Conservation (phyloP, 2,888 invertebrate species). For the Cephus spinipes region DNA sequence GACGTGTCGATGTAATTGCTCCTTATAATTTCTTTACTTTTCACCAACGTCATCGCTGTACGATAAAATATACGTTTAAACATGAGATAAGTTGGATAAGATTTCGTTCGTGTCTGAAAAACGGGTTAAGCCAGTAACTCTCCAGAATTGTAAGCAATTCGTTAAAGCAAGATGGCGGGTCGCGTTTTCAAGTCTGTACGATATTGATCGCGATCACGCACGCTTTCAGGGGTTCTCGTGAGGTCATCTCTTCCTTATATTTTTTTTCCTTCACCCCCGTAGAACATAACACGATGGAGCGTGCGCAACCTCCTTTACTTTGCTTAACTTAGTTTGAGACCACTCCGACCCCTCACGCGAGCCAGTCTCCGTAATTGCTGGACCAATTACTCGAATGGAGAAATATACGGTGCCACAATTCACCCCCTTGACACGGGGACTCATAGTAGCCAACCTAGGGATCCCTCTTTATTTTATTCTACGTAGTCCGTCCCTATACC, state of each 20-base stretch:
- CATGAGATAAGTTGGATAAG: background rate
- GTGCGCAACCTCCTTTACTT: conserved; percentile 19
- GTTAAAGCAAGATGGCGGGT: background rate
- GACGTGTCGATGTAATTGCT: background rate
- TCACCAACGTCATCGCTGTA: background rate
- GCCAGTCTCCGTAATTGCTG: conserved; percentile 38
- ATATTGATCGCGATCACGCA: background rate
- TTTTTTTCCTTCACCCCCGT: background rate
- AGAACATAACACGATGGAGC: background rate
- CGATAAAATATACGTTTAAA: background rate
- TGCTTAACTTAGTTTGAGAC: conserved; percentile 24
- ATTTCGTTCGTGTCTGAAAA: background rate
- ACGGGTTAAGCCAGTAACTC: background rate
- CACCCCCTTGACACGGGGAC: conserved; percentile 17
- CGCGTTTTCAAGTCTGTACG: background rate
- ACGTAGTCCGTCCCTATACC: conserved; percentile 1
- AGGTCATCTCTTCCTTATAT: background rate
- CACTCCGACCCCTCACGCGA: conserved; percentile 25
- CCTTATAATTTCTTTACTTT: background rate
- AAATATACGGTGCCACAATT: conserved; percentile 36
- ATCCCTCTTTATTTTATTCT: conserved; percentile 28
- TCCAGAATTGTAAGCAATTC: background rate
- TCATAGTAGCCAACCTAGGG: conserved; percentile 27
- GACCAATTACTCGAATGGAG: conserved; percentile 44
- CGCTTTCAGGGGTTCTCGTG: background rate